phyloP scores from a whole-genome alignment of 2,797 vertebrate genomes.

The Pseudotriccus pelzelni region DNA sequence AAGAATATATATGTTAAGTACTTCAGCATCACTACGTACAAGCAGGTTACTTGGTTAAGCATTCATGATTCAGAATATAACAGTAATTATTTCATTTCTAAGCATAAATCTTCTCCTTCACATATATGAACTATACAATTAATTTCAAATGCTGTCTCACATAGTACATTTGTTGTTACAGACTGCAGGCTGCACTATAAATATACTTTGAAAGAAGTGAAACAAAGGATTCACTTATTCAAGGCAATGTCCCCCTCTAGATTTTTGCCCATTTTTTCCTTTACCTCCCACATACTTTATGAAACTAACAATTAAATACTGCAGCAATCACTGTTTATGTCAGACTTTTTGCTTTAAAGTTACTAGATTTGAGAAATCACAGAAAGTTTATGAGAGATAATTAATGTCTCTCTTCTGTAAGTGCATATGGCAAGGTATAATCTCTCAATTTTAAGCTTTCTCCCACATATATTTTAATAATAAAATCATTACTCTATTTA shows the following conservation, averaged over 20 bases:
- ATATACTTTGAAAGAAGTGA: not conserved
- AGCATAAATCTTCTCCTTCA: not conserved
- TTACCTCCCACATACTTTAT: not conserved
- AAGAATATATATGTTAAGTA: not conserved
- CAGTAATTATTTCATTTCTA: not conserved
- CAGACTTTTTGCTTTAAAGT: not conserved
- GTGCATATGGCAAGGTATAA: not conserved
- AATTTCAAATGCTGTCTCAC: not conserved
- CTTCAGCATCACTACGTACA: not conserved
- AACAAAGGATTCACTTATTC: not conserved
- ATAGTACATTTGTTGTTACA: not conserved
- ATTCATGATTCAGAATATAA: not conserved
- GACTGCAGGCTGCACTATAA: not conserved
- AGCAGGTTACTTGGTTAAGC: not conserved
- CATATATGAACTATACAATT: not conserved
- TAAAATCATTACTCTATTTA: not conserved
- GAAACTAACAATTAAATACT: not conserved
- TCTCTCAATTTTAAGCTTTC: not conserved
- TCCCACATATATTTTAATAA: not conserved
- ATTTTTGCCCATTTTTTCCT: not conserved
- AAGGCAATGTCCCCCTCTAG: not conserved
- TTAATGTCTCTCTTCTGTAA: not conserved
- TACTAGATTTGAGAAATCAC: not conserved
- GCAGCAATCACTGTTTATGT: not conserved
- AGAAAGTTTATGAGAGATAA: not conserved